A percentile compares a stretch with the other conserved stretches of the same genome.
phyloP scores from a whole-genome alignment of 2,888 invertebrate species.

The Drosophila kuntzei region DNA sequence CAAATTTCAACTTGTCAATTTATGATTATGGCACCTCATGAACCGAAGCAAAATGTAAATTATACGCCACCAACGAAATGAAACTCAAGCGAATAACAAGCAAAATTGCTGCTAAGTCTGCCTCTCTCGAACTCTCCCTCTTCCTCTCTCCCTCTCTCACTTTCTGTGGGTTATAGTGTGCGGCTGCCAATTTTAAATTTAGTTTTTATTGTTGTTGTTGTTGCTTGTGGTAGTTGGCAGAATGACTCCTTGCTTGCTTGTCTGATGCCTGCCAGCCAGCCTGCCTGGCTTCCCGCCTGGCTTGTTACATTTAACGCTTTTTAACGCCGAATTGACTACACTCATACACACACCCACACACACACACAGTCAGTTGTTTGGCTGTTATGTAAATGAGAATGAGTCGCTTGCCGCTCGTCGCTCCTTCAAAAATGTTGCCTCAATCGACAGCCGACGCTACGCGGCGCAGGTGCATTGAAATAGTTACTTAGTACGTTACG shows the following conservation, averaged over 20 bases:
- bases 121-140: slow-evolving; percentile 5
- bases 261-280: not conserved
- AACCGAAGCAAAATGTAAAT: slow-evolving; percentile 79
- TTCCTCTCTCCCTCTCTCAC: not conserved
- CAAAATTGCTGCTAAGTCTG: slow-evolving; percentile 60
- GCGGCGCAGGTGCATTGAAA: slow-evolving; percentile 67
- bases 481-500: slow-evolving; percentile 52
- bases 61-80: slow-evolving; percentile 72
- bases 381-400: slow-evolving; percentile 77
- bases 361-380: slow-evolving; percentile 35
- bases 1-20: slow-evolving; percentile 81
- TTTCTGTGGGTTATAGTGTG: slow-evolving; percentile 39
- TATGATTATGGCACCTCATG: slow-evolving; percentile 82
- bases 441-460: slow-evolving; percentile 50
- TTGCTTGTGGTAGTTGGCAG: slow-evolving; percentile 56
- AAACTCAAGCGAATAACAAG: slow-evolving; percentile 75
- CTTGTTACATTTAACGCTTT: slow-evolving; percentile 74
- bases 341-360: slow-evolving; percentile 35
- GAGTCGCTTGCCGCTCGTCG: slow-evolving; percentile 43
- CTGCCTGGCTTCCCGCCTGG: slow-evolving; percentile 32
- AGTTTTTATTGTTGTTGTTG: slow-evolving; percentile 68
- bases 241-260: slow-evolving; percentile 35
- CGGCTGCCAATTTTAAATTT: slow-evolving; percentile 69
- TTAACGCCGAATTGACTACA: slow-evolving; percentile 69
- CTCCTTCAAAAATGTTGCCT: slow-evolving; percentile 41